phyloP scores from a whole-genome alignment of 2,113 vertebrate genomes.

The Eptesicus fuscus region DNA sequence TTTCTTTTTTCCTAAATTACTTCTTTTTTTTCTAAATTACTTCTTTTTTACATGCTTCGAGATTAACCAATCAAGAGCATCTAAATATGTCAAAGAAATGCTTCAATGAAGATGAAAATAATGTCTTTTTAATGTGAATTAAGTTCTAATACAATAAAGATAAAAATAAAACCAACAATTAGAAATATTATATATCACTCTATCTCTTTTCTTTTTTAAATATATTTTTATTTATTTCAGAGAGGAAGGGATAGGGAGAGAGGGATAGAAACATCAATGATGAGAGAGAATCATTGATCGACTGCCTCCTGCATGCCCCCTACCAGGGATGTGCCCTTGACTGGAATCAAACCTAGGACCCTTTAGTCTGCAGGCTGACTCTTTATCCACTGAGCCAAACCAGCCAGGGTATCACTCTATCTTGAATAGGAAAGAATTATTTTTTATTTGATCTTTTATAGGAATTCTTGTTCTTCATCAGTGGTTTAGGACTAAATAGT shows the following conservation, averaged over 20 bases:
- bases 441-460: neutral
- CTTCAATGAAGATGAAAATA: neutral
- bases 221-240: no score
- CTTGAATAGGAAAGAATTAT: neutral
- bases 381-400: no score
- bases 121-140: neutral
- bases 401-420: no score
- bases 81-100: neutral
- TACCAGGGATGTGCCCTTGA: no score
- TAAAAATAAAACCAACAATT: neutral
- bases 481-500: slow-evolving; percentile 44
- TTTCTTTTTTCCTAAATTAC: neutral
- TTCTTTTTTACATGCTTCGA: neutral
- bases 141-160: neutral
- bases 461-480: neutral
- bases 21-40: no score
- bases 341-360: no score
- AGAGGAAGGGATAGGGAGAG: no score
- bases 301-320: no score
- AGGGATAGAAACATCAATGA: no score
- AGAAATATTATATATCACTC: neutral
- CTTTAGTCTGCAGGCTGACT: no score
- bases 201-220: no score
- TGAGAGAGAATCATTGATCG: no score
- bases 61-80: neutral